Evolutionary conservation across 2,113 vertebrate species (phyloP), one percentile per base, ranked within the genome.

Genomic region (Colius striatus): DNA sequence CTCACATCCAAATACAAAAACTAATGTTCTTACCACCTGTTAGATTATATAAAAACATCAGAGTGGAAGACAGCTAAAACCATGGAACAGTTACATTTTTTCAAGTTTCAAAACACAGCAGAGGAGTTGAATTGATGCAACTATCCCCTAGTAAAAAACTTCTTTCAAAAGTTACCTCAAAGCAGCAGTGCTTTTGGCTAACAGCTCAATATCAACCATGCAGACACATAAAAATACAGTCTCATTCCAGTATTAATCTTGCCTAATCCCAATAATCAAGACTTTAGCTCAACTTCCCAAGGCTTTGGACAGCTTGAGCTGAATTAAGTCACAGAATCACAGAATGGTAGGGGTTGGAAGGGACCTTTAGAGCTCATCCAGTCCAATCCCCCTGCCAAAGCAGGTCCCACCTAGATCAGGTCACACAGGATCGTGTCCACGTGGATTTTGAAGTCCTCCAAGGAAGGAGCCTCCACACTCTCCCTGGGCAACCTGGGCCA

Each of bases 1-100:
- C 10, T 73, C 0, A 0, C 11, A n/a, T 5, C n/a, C 0, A 1
- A 83, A 66, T 34, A 62, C 3, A 66, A 73, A 91, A 70, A 12
- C 2, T 9, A 27, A 16, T 1, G 13, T 48, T 74, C 30, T 38
- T 23, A 45, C 27, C 21, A 76, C 16, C 10, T 55, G 74, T 92
- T 43, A 62, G 15, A 51, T 63, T 36, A 80, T 5, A 16, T 19
- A 57, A 67, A 81, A 58, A 41, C 10, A 36, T 20, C 23, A 71
- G 89, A 38, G 84, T 10, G 10, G 38, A 61, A 84, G 11, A 72
- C 8, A 30, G 22, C 48, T 74, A 43, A 51, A 90, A 58, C 18
- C 21, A 21, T 5, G 19, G 82, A 84, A 60, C 16, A 30, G 10
- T 38, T 61, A 34, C 3, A 32, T 23, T 71, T 80, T 73, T 67